Evolutionary conservation across 1,140 invertebrate species (phyloP).

Genomic region (Drosophila santomea): DNA sequence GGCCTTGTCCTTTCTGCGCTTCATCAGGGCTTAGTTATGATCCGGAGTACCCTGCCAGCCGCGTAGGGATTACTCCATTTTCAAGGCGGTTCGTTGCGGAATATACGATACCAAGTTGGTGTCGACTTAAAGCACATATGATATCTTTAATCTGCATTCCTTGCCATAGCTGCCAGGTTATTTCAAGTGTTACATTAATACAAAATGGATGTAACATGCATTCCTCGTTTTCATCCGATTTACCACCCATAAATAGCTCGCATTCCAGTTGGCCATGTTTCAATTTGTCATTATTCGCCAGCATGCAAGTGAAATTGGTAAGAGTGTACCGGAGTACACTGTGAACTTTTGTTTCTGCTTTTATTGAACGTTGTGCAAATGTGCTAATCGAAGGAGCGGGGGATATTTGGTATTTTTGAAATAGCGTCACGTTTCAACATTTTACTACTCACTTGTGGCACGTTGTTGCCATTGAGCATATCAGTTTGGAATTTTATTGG

Average conservation of each 20-base stretch:
- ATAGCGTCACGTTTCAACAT: slow-evolving; percentile 81
- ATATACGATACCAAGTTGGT: neutral
- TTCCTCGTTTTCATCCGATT: neutral
- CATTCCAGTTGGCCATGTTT: slow-evolving; percentile 28
- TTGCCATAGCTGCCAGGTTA: too few relatives aligned
- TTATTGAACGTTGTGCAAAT: slow-evolving; percentile 68
- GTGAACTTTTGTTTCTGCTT: slow-evolving; percentile 17
- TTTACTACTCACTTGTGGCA: slow-evolving; percentile 82
- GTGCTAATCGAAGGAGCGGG: slow-evolving; percentile 24
- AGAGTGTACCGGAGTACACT: slow-evolving; percentile 20
- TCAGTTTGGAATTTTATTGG: slow-evolving; percentile 82
- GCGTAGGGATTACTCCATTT: neutral
- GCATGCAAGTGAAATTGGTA: slow-evolving; percentile 9
- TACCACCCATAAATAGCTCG: slow-evolving; percentile 17
- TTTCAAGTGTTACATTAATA: neutral
- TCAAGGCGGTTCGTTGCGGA: neutral
- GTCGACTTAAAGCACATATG: too few relatives aligned
- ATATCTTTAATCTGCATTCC: too few relatives aligned
- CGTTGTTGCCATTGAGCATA: slow-evolving; percentile 83
- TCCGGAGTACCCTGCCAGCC: slow-evolving; percentile 1
- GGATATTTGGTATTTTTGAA: slow-evolving; percentile 76
- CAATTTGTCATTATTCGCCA: slow-evolving; percentile 53
- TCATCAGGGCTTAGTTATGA: slow-evolving; percentile 57
- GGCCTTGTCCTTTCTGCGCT: slow-evolving; percentile 67
- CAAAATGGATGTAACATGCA: slow-evolving; percentile 4